Conservation (phyloP, 2,113 vertebrate genomes). For the Eubucco bourcierii region DNA sequence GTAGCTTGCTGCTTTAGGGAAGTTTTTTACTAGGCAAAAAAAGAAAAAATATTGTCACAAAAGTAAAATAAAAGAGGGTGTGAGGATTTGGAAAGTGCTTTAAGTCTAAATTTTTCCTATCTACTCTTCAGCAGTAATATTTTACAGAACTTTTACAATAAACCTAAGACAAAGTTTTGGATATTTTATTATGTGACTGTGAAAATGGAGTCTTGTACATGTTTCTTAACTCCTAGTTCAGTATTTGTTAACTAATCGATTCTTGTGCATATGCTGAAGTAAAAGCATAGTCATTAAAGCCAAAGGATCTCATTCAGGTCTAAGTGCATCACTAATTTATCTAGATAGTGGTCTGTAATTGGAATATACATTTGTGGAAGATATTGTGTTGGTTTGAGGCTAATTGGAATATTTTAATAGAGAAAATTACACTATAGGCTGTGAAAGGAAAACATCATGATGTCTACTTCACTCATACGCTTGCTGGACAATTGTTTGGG, state of each 20-base stretch:
- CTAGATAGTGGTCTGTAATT: not conserved
- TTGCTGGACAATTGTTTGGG: too few relatives aligned
- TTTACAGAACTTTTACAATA: not conserved
- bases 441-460: too few relatives aligned
- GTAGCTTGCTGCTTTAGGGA: not conserved
- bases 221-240: not conserved
- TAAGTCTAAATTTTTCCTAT: not conserved
- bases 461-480: too few relatives aligned
- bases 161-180: not conserved
- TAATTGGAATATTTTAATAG: too few relatives aligned
- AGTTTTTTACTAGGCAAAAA: not conserved
- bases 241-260: not conserved
- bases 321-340: not conserved
- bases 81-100: not conserved
- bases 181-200: not conserved
- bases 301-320: not conserved
- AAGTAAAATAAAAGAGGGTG: not conserved
- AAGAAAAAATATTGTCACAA: not conserved
- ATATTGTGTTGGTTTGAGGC: too few relatives aligned
- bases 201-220: not conserved
- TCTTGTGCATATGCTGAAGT: not conserved
- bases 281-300: not conserved
- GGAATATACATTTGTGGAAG: not conserved
- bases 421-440: too few relatives aligned
- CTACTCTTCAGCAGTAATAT: not conserved